These are phyloP conservation scores for Hypsibius dujardini DNA, from an alignment of 1,140 invertebrate genomes.

Conservation along the genomic window DNA sequence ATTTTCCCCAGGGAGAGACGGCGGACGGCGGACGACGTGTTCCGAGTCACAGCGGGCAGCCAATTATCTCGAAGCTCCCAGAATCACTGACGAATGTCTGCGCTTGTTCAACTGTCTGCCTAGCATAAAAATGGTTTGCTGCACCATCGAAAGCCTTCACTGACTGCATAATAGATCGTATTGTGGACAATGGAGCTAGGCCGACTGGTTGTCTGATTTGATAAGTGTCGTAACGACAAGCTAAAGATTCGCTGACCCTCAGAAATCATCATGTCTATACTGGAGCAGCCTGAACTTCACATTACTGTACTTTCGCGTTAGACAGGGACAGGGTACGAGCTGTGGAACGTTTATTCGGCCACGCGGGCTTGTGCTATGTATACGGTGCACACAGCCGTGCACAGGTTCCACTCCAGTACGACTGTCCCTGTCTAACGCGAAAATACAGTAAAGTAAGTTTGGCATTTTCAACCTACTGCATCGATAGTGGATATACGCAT, in stretches of 20 bases:
- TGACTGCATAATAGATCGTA: neutral
- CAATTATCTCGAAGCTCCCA: neutral
- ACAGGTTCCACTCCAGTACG: too few relatives aligned
- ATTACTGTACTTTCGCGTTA: neutral
- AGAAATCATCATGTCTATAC: neutral
- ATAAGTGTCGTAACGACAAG: slow-evolving; percentile 7
- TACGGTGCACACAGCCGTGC: too few relatives aligned
- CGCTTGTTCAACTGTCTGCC: neutral
- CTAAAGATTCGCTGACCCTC: neutral
- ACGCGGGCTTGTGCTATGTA: too few relatives aligned
- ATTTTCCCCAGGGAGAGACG: neutral
- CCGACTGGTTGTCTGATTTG: neutral
- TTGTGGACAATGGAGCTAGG: slow-evolving; percentile 14
- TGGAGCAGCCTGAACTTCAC: slow-evolving; percentile 10
- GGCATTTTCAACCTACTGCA: too few relatives aligned
- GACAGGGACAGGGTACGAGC: too few relatives aligned
- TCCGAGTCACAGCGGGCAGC: slow-evolving; percentile 8
- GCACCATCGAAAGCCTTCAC: neutral
- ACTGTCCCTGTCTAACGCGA: too few relatives aligned
- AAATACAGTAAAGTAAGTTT: neutral
- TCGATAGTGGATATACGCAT: too few relatives aligned
- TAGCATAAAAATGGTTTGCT: slow-evolving; percentile 5
- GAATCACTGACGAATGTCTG: neutral
- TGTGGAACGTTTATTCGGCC: too few relatives aligned
- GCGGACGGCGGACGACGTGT: neutral